Conservation (phyloP, 2,797 vertebrate genomes). For the Borostomias antarcticus region DNA sequence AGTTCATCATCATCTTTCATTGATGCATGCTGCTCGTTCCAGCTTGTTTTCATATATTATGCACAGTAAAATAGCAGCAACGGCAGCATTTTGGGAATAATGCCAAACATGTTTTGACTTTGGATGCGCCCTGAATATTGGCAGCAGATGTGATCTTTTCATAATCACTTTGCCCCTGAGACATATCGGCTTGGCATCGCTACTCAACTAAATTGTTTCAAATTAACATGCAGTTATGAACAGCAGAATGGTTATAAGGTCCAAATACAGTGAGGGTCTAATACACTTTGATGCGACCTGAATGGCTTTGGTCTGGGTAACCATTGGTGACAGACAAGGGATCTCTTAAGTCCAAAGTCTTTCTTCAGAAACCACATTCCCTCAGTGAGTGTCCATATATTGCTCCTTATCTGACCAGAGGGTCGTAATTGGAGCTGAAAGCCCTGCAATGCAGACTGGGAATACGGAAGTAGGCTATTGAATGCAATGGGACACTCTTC, state of each 20-base stretch:
- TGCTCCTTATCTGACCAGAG: slow-evolving; percentile 14
- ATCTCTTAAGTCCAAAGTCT: slow-evolving; percentile 50
- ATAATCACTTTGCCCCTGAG: background rate
- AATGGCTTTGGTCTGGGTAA: slow-evolving; percentile 10
- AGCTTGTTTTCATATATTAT: background rate
- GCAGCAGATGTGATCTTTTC: background rate
- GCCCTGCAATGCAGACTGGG: slow-evolving; percentile 3
- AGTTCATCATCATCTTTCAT: no score
- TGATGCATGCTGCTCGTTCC: no score
- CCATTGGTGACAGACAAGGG: slow-evolving; percentile 9
- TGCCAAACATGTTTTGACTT: background rate
- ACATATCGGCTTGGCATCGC: background rate
- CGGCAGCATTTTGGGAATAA: background rate
- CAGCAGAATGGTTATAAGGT: background rate
- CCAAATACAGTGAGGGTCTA: background rate
- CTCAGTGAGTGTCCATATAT: slow-evolving; percentile 24
- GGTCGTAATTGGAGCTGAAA: background rate
- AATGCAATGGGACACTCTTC: slow-evolving; percentile 38
- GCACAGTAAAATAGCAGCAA: background rate
- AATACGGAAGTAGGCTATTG: slow-evolving; percentile 12
- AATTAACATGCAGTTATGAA: background rate
- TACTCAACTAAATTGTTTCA: background rate
- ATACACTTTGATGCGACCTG: slow-evolving; percentile 12
- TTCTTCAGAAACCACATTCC: slow-evolving; percentile 17
- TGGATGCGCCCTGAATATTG: background rate